phyloP scores from a whole-genome alignment of 2,888 invertebrate genomes.

The Synergus umbraculus region DNA sequence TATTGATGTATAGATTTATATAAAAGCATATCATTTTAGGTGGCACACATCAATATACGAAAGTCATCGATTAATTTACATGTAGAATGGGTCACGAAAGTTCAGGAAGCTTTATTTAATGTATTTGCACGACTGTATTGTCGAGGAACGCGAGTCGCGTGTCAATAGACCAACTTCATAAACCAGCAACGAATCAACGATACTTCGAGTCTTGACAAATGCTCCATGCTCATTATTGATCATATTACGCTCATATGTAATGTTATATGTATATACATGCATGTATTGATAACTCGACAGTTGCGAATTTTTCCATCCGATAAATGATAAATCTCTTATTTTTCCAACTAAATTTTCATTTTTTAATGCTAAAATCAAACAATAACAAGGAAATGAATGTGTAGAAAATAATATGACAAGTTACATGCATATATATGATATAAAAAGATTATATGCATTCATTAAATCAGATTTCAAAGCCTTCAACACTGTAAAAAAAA shows the following conservation, averaged over 20 bases:
- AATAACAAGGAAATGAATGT: neutral
- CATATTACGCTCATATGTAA: slow-evolving; percentile 13
- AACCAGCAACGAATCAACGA: neutral
- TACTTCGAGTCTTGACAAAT: neutral
- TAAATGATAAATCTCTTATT: slow-evolving; percentile 11
- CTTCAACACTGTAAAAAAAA: too few species aligned
- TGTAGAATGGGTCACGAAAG: slow-evolving; percentile 19
- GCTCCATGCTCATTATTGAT: neutral
- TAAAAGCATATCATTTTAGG: neutral
- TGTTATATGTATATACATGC: neutral
- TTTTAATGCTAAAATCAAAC: neutral
- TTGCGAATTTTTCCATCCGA: slow-evolving; percentile 11
- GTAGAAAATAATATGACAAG: neutral
- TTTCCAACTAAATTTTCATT: neutral
- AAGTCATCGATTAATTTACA: slow-evolving; percentile 33
- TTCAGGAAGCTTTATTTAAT: slow-evolving; percentile 19
- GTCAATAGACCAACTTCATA: slow-evolving; percentile 19
- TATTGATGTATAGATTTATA: neutral
- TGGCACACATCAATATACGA: neutral
- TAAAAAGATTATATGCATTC: too few species aligned
- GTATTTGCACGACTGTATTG: slow-evolving; percentile 13
- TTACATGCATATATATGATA: too few species aligned
- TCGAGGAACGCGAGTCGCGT: slow-evolving; percentile 24
- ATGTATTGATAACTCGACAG: slow-evolving; percentile 12
- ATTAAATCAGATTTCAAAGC: too few species aligned